Percentiles rank a stretch among this genome's conserved stretches.
These are phyloP conservation scores for Hybos culiciformis DNA, from an alignment of 2,888 invertebrate genomes.

Conservation along the genomic window DNA sequence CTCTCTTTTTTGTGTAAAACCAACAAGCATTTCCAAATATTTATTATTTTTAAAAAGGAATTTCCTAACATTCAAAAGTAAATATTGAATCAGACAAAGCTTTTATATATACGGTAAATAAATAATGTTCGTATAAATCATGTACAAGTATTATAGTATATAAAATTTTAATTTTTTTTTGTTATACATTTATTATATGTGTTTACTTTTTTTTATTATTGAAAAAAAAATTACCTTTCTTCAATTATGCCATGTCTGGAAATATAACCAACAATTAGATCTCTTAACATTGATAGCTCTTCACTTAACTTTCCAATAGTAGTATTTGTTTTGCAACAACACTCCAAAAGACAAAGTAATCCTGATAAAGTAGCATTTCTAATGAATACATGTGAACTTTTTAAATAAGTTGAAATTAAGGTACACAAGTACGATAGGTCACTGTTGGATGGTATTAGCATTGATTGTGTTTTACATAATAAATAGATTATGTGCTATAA, in stretches of 20 bases:
- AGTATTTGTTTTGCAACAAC: conserved; percentile 34
- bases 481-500: conserved; percentile 34
- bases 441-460: conserved; percentile 31
- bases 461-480: conserved; percentile 34
- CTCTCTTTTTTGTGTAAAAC: too few relatives aligned
- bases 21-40: too few relatives aligned
- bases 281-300: conserved; percentile 32
- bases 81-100: too few relatives aligned
- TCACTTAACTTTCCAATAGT: conserved; percentile 35
- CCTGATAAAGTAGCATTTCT: conserved; percentile 34
- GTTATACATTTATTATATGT: too few relatives aligned
- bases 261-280: conserved; percentile 33
- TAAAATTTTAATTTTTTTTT: too few relatives aligned
- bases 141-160: too few relatives aligned
- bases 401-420: conserved; percentile 33
- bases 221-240: conserved; percentile 29
- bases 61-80: too few relatives aligned
- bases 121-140: too few relatives aligned
- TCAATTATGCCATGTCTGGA: conserved; percentile 35
- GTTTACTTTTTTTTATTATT: too few relatives aligned
- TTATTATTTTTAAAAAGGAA: too few relatives aligned
- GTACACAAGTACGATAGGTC: conserved; percentile 32
- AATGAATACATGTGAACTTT: conserved; percentile 35
- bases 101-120: too few relatives aligned
- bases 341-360: conserved; percentile 33